phyloP scores from a whole-genome alignment of 64 coral and sea anemone species.

The Montipora foliosa region DNA sequence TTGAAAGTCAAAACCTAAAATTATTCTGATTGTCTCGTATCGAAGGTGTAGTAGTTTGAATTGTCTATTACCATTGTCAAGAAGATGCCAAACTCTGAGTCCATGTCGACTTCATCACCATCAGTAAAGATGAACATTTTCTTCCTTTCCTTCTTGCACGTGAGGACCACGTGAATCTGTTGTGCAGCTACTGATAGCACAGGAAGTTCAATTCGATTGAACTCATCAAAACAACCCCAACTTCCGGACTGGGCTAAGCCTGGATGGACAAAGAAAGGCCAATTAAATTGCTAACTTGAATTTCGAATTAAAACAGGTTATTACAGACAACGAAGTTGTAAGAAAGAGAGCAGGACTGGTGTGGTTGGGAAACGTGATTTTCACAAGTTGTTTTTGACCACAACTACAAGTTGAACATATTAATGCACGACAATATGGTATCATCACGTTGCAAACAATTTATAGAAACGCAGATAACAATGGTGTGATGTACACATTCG shows the following conservation, averaged over 20 bases:
- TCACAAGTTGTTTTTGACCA: no score
- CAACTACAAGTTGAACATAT: no score
- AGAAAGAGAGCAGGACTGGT: no score
- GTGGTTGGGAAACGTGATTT: no score
- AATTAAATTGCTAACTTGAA: neutral
- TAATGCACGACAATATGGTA: no score
- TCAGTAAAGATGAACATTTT: slow-evolving; percentile 95
- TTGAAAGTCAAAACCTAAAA: no score
- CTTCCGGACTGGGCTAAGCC: slow-evolving; percentile 99
- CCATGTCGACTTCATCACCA: slow-evolving; percentile 97
- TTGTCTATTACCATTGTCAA: slow-evolving; percentile 87
- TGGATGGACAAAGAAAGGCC: neutral
- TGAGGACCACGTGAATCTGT: slow-evolving; percentile 97
- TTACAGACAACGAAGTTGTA: no score
- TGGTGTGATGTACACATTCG: no score
- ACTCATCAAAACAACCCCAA: slow-evolving; percentile 99
- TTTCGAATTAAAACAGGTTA: no score
- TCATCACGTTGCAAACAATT: no score
- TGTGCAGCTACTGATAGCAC: slow-evolving; percentile 98
- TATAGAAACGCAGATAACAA: no score
- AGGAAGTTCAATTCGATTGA: slow-evolving; percentile 98
- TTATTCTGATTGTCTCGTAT: no score
- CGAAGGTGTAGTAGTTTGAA: neutral
- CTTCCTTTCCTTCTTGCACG: slow-evolving; percentile 96
- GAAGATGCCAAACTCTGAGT: slow-evolving; percentile 99